Conservation (phyloP, 2,888 invertebrate species). For the Cremastinae sp. region DNA sequence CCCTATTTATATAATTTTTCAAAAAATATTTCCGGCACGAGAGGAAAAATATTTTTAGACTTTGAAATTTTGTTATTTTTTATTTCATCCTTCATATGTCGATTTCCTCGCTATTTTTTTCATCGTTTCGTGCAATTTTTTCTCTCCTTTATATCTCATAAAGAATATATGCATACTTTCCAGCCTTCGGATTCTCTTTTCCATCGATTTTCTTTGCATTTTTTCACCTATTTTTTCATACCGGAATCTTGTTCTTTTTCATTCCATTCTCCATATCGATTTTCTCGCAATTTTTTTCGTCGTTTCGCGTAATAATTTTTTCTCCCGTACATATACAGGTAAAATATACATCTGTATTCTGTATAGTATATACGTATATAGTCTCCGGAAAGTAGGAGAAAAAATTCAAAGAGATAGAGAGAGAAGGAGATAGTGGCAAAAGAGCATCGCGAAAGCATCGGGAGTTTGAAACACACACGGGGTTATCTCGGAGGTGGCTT, state of each 20-base stretch:
- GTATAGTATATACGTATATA: conserved; percentile 33
- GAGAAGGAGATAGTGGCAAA: conserved; percentile 42
- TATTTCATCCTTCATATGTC: no score
- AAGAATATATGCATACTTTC: no score
- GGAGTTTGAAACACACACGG: conserved; percentile 49
- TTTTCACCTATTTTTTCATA: conserved; percentile 41
- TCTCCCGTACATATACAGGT: no score
- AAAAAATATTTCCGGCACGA: no score
- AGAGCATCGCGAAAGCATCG: conserved; percentile 24
- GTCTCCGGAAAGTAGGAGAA: conserved; percentile 22
- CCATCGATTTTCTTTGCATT: conserved; percentile 41
- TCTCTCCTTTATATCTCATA: no score
- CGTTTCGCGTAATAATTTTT: no score
- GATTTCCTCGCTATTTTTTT: no score
- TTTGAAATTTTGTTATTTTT: no score
- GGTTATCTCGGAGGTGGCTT: conserved; percentile 40
- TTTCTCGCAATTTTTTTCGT: no score
- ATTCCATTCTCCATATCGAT: conserved; percentile 28
- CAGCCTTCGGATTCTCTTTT: no score
- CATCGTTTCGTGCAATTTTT: no score
- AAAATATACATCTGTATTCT: conserved; percentile 23
- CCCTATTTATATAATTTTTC: conserved; percentile 64
- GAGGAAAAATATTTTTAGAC: no score
- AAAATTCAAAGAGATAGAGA: conserved; percentile 30
- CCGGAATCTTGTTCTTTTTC: conserved; percentile 46